A percentile compares a stretch with the other conserved stretches of the same genome.
phyloP scores from a whole-genome alignment of 2,797 vertebrate genomes.

The Pseudomugil gertrudae region DNA sequence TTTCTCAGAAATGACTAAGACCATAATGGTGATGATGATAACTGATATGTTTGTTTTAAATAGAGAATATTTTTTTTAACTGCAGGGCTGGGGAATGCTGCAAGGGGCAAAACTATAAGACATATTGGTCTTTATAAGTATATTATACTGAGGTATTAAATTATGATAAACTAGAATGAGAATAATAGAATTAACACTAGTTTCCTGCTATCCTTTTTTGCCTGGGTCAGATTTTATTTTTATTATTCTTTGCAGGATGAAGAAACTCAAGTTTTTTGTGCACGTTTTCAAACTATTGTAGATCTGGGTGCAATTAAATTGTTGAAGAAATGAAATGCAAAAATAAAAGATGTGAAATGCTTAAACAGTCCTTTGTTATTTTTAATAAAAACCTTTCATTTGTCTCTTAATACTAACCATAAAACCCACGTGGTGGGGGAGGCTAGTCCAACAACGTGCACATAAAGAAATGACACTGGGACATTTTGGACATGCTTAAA shows the following conservation, averaged over 20 bases:
- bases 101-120: slow-evolving; percentile 80
- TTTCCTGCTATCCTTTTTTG: slow-evolving; percentile 85
- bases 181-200: slow-evolving; percentile 87
- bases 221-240: slow-evolving; percentile 87
- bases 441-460: background rate
- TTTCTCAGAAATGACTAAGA: slow-evolving; percentile 84
- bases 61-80: slow-evolving; percentile 89
- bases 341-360: slow-evolving; percentile 88
- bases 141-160: slow-evolving; percentile 84
- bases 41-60: slow-evolving; percentile 87
- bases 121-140: slow-evolving; percentile 79
- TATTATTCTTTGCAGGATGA: slow-evolving; percentile 87
- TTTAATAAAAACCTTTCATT: background rate
- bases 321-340: slow-evolving; percentile 85
- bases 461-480: slow-evolving; percentile 45
- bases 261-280: slow-evolving; percentile 87
- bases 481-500: slow-evolving; percentile 52
- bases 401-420: background rate
- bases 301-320: slow-evolving; percentile 88
- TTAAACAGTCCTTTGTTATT: slow-evolving; percentile 47
- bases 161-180: slow-evolving; percentile 84
- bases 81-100: slow-evolving; percentile 82
- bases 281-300: slow-evolving; percentile 88
- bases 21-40: slow-evolving; percentile 67
- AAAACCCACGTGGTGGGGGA: background rate